A percentile compares a stretch with the other conserved stretches of the same genome.
Conservation (phyloP, 64 coral and sea anemone species). For the Acropora yongei region DNA sequence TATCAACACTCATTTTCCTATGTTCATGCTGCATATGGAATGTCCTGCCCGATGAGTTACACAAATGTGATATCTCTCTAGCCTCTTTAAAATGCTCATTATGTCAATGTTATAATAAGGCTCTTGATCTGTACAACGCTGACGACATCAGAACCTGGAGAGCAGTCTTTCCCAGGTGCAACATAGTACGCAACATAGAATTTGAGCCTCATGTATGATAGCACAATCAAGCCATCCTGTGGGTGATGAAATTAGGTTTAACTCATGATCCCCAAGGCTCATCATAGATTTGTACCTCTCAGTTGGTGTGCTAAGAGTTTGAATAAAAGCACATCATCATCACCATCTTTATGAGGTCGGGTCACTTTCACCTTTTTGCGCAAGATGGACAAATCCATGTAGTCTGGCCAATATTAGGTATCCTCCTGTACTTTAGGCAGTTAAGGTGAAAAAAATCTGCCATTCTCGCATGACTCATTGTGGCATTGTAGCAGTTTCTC, state of each 20-base stretch:
- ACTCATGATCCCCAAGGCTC: background rate
- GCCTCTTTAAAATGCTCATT: too few species aligned
- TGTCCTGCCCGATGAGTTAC: too few species aligned
- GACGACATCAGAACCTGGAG: too few species aligned
- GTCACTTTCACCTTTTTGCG: background rate
- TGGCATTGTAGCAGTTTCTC: constrained; percentile 6
- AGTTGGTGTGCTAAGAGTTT: background rate
- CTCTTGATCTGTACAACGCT: too few species aligned
- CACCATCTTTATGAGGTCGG: background rate
- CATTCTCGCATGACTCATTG: constrained; percentile 3
- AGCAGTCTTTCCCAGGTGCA: too few species aligned
- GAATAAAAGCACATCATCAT: background rate
- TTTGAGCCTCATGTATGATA: constrained; percentile 5
- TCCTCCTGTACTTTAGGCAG: constrained; percentile 3
- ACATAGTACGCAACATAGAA: too few species aligned
- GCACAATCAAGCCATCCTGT: constrained; percentile 23
- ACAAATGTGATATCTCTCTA: too few species aligned
- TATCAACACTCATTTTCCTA: too few species aligned
- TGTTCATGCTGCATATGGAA: too few species aligned
- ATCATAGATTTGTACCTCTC: background rate
- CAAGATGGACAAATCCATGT: constrained; percentile 15
- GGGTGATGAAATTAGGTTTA: background rate
- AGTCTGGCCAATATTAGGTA: constrained; percentile 9
- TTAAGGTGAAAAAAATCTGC: constrained; percentile 10
- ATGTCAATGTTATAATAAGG: too few species aligned